Evolutionary conservation across 2,113 vertebrate genomes (phyloP).

Genomic region (Cyprinodon brontotheroides): DNA sequence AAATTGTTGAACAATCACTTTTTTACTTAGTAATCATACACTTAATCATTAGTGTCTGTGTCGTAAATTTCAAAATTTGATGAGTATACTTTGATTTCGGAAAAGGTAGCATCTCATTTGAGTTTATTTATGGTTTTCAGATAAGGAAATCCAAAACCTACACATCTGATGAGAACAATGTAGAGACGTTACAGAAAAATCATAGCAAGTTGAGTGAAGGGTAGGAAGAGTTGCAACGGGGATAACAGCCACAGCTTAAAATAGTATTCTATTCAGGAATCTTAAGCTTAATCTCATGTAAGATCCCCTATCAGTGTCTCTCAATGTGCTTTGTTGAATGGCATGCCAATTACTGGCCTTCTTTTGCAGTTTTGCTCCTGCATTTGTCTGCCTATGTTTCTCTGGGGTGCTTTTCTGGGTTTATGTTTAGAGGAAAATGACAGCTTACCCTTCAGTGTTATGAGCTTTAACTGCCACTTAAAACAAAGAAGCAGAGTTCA

Average conservation of each 20-base stretch:
- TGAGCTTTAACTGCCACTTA: slow-evolving; percentile 24
- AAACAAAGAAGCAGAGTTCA: slow-evolving; percentile 15
- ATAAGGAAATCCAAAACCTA: too few relatives aligned
- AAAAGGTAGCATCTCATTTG: background rate
- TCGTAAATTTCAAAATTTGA: background rate
- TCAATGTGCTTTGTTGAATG: slow-evolving; percentile 30
- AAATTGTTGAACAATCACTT: background rate
- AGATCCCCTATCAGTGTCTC: background rate
- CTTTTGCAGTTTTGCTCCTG: background rate
- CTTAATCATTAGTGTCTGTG: background rate
- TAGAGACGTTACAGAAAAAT: too few relatives aligned
- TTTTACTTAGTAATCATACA: slow-evolving; percentile 24
- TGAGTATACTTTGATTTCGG: background rate
- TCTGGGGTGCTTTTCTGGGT: slow-evolving; percentile 13
- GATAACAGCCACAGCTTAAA: slow-evolving; percentile 13
- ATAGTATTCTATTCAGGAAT: slow-evolving; percentile 7
- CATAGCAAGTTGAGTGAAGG: too few relatives aligned
- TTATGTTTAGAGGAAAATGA: slow-evolving; percentile 52
- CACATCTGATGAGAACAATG: too few relatives aligned
- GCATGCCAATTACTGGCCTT: background rate
- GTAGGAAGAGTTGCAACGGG: too few relatives aligned
- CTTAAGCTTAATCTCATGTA: slow-evolving; percentile 33
- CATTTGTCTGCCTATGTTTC: slow-evolving; percentile 16
- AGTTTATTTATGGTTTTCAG: background rate
- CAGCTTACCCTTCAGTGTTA: slow-evolving; percentile 11